Conservation (phyloP, 2,113 vertebrate species). For the Thamnophis sirtalis region DNA sequence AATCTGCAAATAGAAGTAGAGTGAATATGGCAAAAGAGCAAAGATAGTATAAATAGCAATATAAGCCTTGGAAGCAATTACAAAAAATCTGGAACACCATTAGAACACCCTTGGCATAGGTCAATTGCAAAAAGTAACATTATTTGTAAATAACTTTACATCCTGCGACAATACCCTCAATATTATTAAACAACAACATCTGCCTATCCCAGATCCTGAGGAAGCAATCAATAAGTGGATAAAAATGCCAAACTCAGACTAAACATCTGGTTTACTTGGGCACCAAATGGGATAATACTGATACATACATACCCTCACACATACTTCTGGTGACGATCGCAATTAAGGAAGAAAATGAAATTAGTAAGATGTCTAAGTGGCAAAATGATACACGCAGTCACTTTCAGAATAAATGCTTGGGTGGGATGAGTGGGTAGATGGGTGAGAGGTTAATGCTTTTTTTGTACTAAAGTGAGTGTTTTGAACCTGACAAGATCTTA, state of each 20-base stretch:
- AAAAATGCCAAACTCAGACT: neutral
- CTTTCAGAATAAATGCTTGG: neutral
- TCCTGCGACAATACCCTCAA: neutral
- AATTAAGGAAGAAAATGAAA: neutral
- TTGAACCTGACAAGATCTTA: neutral
- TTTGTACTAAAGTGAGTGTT: neutral
- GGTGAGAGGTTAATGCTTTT: neutral
- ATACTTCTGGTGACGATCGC: neutral
- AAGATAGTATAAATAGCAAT: neutral
- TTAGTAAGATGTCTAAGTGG: neutral
- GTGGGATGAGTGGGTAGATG: neutral
- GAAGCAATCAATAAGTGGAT: neutral
- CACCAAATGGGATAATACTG: neutral
- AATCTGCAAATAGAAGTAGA: neutral
- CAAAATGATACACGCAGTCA: neutral
- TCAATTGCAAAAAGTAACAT: neutral
- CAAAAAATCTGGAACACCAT: neutral
- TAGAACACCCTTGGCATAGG: neutral
- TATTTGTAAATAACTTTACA: neutral
- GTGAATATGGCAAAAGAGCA: neutral
- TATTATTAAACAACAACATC: neutral
- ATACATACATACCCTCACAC: neutral
- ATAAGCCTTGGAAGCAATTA: neutral
- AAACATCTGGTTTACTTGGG: neutral
- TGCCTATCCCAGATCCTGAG: neutral